Conservation (phyloP, 2,113 vertebrate genomes). For the Herpailurus yagouaroundi region DNA sequence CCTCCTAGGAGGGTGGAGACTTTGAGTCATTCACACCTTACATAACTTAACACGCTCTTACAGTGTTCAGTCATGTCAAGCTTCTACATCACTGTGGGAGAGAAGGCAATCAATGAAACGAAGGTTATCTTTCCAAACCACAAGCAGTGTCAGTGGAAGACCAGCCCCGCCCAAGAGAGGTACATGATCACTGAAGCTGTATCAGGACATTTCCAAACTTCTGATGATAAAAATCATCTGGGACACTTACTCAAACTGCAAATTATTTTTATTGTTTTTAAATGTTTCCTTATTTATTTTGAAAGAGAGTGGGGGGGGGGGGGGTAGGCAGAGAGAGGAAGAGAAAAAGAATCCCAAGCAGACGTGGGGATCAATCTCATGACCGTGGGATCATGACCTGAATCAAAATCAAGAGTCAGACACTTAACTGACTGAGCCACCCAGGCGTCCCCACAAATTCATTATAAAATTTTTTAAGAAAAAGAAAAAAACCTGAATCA, state of each 20-base stretch:
- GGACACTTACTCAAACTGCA: background rate
- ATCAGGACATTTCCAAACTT: background rate
- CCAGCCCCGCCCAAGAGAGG: background rate
- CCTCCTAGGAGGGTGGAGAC: background rate
- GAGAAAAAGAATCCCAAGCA: too few relatives aligned
- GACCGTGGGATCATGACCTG: too few relatives aligned
- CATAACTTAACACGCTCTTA: background rate
- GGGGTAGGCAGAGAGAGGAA: too few relatives aligned
- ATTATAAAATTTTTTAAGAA: background rate
- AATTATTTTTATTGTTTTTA: background rate
- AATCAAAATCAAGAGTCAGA: too few relatives aligned
- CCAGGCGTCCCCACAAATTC: too few relatives aligned
- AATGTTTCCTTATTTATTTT: too few relatives aligned
- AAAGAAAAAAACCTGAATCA: background rate
- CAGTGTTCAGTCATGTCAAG: background rate
- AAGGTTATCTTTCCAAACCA: background rate
- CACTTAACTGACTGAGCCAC: too few relatives aligned
- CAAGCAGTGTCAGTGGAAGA: accelerated
- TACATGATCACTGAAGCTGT: accelerated
- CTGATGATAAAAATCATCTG: background rate
- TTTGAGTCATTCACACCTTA: background rate
- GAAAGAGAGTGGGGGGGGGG: too few relatives aligned
- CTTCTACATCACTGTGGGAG: background rate
- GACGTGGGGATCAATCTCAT: too few relatives aligned
- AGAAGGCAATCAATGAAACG: background rate